These are phyloP conservation scores for Zosterops japonicus DNA, from an alignment of 2,113 vertebrate genomes.

Conservation along the genomic window DNA sequence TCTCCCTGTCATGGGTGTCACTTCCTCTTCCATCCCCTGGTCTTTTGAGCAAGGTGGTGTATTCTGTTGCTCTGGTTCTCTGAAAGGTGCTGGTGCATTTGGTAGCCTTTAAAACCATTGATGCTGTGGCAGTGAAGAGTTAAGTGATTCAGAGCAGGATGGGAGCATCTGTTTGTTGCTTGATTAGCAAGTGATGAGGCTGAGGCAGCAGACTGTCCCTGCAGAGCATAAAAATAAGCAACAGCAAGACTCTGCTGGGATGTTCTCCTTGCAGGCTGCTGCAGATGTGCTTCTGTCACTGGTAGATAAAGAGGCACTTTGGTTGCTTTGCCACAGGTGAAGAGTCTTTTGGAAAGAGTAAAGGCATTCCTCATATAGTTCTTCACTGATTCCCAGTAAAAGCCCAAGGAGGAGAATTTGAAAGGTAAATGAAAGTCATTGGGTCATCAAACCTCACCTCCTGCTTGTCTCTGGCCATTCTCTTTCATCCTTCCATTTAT, in stretches of 20 bases:
- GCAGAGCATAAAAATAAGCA: constrained; percentile 50
- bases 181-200: constrained; percentile 63
- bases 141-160: constrained; percentile 35
- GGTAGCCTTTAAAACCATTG: constrained; percentile 12
- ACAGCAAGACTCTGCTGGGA: constrained; percentile 39
- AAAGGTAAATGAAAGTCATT: neutral
- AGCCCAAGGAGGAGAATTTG: neutral
- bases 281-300: neutral
- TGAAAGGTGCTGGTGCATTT: neutral
- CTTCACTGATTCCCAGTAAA: neutral
- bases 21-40: neutral
- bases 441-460: neutral
- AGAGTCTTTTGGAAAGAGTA: neutral
- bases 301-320: constrained; percentile 24
- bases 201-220: constrained; percentile 51
- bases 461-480: neutral
- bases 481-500: neutral
- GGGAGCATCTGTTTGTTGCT: constrained; percentile 57
- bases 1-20: neutral
- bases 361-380: neutral
- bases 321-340: neutral
- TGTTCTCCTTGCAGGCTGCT: constrained; percentile 19
- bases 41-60: neutral
- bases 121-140: neutral
- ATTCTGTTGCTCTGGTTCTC: neutral